Evolutionary conservation across 2,113 vertebrate species (phyloP).

Genomic region (Theristicus caerulescens): DNA sequence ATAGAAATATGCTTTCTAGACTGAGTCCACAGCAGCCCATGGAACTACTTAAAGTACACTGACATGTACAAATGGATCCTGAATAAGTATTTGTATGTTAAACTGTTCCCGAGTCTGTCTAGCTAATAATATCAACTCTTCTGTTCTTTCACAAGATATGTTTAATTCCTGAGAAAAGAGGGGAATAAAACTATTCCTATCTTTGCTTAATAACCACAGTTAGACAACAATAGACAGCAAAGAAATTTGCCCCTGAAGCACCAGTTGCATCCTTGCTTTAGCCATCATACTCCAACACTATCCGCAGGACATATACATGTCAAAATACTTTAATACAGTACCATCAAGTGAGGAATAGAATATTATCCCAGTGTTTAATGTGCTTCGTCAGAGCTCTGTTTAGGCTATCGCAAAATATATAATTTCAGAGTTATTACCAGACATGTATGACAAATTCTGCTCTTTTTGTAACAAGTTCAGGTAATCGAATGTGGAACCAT

Average conservation of each 20-base stretch:
- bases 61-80: not conserved
- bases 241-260: not conserved
- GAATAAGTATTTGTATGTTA: not conserved
- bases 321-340: not conserved
- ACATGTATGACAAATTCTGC: not conserved
- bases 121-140: not conserved
- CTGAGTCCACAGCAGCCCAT: fast-evolving
- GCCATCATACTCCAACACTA: not conserved
- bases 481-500: fast-evolving
- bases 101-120: not conserved
- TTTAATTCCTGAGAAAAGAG: not conserved
- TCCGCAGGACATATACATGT: fast-evolving
- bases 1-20: not conserved
- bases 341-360: not conserved
- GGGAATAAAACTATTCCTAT: not conserved
- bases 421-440: not conserved
- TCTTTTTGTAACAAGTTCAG: not conserved
- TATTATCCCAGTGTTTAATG: not conserved
- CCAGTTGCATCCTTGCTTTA: not conserved
- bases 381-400: not conserved
- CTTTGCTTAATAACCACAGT: not conserved
- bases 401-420: not conserved
- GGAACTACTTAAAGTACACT: not conserved
- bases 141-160: not conserved
- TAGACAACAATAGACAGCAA: not conserved